Evolutionary conservation across 2,113 vertebrate genomes (phyloP).

Genomic region (Colistium nudipinnis): DNA sequence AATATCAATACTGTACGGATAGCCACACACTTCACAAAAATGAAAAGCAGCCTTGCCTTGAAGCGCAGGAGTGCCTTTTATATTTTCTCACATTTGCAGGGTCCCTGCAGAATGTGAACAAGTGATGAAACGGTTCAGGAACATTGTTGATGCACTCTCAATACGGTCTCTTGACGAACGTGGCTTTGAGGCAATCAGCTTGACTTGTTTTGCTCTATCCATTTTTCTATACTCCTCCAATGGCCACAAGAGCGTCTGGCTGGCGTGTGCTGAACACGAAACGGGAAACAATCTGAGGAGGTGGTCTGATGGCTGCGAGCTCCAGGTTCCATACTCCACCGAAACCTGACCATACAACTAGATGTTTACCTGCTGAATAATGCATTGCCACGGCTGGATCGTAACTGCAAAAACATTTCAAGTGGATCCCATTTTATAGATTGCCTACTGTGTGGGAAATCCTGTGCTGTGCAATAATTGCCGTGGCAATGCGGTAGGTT

Average conservation of each 20-base stretch:
- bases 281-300: not conserved
- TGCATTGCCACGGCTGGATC: not conserved
- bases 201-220: not conserved
- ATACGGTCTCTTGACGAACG: constrained; percentile 28
- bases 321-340: not conserved
- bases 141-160: constrained; percentile 6
- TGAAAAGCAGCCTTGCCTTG: constrained; percentile 39
- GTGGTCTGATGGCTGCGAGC: not conserved
- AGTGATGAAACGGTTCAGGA: constrained; percentile 36
- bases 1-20: constrained; percentile 41
- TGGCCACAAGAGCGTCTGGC: not conserved
- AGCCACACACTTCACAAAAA: constrained; percentile 29
- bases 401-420: constrained; percentile 8
- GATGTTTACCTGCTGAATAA: not conserved
- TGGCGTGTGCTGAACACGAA: not conserved
- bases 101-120: constrained; percentile 30
- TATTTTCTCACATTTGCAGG: constrained; percentile 12
- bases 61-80: constrained; percentile 25
- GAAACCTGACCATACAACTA: not conserved
- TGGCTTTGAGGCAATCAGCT: constrained; percentile 11
- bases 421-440: constrained; percentile 1
- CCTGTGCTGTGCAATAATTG: constrained; percentile 4
- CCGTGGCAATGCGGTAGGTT: not conserved
- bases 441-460: not conserved
- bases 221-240: constrained; percentile 9